Evolutionary conservation across 2,888 invertebrate species (phyloP).

Genomic region (Drepanosiphum platanoidis): DNA sequence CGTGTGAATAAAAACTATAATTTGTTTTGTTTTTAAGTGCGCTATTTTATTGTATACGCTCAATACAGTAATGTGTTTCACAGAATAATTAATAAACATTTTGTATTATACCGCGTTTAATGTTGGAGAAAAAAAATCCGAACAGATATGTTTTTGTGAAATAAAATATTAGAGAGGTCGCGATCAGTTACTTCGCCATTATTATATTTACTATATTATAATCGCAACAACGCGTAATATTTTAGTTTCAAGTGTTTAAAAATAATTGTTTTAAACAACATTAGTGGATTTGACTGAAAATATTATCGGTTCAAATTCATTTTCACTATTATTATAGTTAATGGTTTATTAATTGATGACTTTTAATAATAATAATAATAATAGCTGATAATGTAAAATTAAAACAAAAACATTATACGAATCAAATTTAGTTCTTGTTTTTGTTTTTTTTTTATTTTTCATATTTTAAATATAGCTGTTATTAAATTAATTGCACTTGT

Average conservation of each 20-base stretch:
- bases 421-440: not conserved
- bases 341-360: not conserved
- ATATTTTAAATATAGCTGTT: not conserved
- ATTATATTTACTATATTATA: constrained; percentile 1
- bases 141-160: not conserved
- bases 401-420: not conserved
- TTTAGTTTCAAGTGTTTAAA: not conserved
- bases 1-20: not conserved
- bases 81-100: not conserved
- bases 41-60: not conserved
- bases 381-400: not conserved
- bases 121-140: not conserved
- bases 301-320: not conserved
- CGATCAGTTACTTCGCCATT: not conserved
- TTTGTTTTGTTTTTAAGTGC: constrained; percentile 2
- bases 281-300: not conserved
- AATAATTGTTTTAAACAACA: not conserved
- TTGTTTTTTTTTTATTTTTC: not conserved
- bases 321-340: not conserved
- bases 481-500: not conserved
- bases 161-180: not conserved
- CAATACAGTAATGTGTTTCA: not conserved
- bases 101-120: no score
- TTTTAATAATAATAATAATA: not conserved
- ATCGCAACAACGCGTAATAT: not conserved